phyloP scores from a whole-genome alignment of 1,140 invertebrate genomes.

The Calephelis virginiensis region DNA sequence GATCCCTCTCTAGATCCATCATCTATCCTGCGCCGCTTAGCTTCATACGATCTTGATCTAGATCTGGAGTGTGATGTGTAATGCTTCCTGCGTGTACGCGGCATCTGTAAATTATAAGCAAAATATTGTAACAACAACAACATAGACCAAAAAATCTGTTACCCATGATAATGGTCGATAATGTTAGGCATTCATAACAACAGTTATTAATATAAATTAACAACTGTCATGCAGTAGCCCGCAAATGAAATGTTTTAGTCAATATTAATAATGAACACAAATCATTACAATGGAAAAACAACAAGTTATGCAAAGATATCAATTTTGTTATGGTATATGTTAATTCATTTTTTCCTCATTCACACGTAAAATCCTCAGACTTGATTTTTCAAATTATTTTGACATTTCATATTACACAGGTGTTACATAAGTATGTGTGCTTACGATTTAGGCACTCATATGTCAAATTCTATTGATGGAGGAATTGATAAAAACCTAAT shows the following conservation, averaged over 20 bases:
- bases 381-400: too few relatives aligned
- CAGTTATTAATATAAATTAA: constrained; percentile 21
- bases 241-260: background rate
- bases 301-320: background rate
- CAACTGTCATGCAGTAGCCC: constrained; percentile 21
- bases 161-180: constrained; percentile 33
- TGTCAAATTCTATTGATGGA: too few relatives aligned
- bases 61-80: constrained; percentile 83
- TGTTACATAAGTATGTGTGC: too few relatives aligned
- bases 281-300: background rate
- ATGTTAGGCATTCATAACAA: constrained; percentile 29
- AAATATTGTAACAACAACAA: constrained; percentile 15
- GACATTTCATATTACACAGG: too few relatives aligned
- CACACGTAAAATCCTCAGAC: too few relatives aligned
- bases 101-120: constrained; percentile 83
- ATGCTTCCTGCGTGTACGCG: constrained; percentile 87
- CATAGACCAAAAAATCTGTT: constrained; percentile 5
- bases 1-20: constrained; percentile 71
- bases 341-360: too few relatives aligned
- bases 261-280: constrained; percentile 11
- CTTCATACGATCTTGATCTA: constrained; percentile 73
- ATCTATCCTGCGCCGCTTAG: constrained; percentile 79
- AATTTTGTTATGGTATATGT: too few relatives aligned
- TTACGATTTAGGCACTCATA: too few relatives aligned
- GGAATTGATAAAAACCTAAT: too few relatives aligned